Evolutionary conservation across 2,797 vertebrate genomes (phyloP), one percentile per base, ranked within the genome.

Genomic region (Myripristis murdjan): DNA sequence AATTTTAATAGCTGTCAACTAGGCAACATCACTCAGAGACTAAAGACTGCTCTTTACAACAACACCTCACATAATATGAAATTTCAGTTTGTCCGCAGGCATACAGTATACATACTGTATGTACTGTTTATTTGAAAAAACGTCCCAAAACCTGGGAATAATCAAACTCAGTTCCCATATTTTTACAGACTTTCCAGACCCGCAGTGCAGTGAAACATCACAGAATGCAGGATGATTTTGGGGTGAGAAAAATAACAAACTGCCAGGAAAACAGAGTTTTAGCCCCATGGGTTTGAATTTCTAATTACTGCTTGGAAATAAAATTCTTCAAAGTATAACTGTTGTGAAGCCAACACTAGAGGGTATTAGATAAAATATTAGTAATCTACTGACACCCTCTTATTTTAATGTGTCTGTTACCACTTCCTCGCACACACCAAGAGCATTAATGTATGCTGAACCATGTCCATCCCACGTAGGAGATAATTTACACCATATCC

Each of bases 301-400:
- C 6, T 18, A 46, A 46, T 18, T 18, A 46, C 43, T 46, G 2
- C 43, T 46, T n/a, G 16, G 9, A 18, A 6, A 46, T 46, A 46
- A 46, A 46, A 14, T 14, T 43, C 12, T 43, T 16, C 39, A 14
- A 43, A 16, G 39, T 33, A 35, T 35, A 35, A 35, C 33, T 6
- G 6, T 55, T 9, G 26, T 44, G 24, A n/a, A 12, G n/a, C 22
- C 22, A 64, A 53, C 62, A 64, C 62, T 28, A 64, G 62, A 14
- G 62, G 51, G 63, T 35, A 28, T n/a, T n/a, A 65, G 23, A 44
- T 23, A 6, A 2, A 2, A 26, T 28, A 53, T 23, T 12, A 23
- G 1, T 22, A 46, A 39, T 23, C 57, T 24, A 59, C 10, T 5
- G 55, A 41, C 4, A 16, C 14, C 43, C n/a, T 46, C 43, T 46